Evolutionary conservation across 1,140 invertebrate genomes (phyloP).

Genomic region (Saccostrea glomerata): DNA sequence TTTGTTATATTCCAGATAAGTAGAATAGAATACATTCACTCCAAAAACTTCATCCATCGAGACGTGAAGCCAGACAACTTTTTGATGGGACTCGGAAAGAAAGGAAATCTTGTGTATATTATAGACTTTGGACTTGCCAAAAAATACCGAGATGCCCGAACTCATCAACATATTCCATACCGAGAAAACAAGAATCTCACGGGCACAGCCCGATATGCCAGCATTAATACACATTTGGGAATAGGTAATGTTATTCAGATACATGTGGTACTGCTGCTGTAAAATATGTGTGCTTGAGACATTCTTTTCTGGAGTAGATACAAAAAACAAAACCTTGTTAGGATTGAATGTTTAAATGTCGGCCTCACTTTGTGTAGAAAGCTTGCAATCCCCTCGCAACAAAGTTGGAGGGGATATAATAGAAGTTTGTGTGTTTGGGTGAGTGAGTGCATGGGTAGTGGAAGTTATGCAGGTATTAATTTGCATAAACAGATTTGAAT

Average conservation of each 20-base stretch:
- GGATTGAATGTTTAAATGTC: no score
- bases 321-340: no score
- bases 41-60: slow-evolving; percentile 97
- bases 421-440: no score
- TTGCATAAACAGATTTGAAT: no score
- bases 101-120: slow-evolving; percentile 81
- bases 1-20: slow-evolving; percentile 85
- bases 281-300: not conserved
- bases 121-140: slow-evolving; percentile 87
- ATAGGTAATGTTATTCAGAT: slow-evolving; percentile 72
- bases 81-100: slow-evolving; percentile 98
- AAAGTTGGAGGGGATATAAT: no score
- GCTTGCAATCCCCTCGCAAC: no score
- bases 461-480: no score
- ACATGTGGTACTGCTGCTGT: no score
- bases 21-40: slow-evolving; percentile 98
- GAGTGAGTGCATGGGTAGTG: no score
- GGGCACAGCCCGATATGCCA: slow-evolving; percentile 82
- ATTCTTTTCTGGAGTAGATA: no score
- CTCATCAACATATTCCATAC: slow-evolving; percentile 81
- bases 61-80: slow-evolving; percentile 99
- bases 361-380: no score
- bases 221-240: slow-evolving; percentile 82
- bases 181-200: slow-evolving; percentile 82
- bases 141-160: slow-evolving; percentile 81